Evolutionary conservation across 1,140 invertebrate species (phyloP).

Genomic region (Trypoxylus dichotomus): DNA sequence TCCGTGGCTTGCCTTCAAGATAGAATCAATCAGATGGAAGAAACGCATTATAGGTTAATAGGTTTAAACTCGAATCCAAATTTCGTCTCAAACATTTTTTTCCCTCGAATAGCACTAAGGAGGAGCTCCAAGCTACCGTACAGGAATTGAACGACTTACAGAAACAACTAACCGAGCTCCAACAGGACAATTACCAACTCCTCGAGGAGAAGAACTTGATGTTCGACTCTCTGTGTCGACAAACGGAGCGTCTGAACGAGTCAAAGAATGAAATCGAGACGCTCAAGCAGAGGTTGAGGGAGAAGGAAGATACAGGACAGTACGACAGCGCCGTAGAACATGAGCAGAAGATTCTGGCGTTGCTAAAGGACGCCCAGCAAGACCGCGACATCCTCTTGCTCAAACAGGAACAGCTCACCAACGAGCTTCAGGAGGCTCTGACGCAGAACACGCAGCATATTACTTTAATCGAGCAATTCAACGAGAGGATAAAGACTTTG

Average conservation of each 20-base stretch:
- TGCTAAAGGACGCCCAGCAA: conserved; percentile 82
- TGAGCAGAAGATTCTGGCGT: conserved; percentile 81
- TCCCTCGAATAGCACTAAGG: conserved; percentile 66
- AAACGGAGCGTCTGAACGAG: conserved; percentile 89
- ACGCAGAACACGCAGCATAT: conserved; percentile 48
- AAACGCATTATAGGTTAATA: conserved; percentile 68
- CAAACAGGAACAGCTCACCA: conserved; percentile 79
- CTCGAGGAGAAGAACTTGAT: conserved; percentile 86
- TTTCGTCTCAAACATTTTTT: background rate
- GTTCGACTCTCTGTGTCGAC: conserved; percentile 86
- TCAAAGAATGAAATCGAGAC: conserved; percentile 66
- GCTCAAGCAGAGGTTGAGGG: conserved; percentile 46
- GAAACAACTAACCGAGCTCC: conserved; percentile 80
- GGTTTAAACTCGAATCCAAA: background rate
- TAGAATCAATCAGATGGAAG: conserved; percentile 72
- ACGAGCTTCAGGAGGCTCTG: conserved; percentile 61
- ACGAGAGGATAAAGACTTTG: conserved; percentile 67
- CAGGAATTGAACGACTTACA: conserved; percentile 90
- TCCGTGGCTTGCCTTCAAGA: conserved; percentile 92
- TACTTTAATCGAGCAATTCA: conserved; percentile 64
- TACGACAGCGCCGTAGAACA: conserved; percentile 70
- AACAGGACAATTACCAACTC: conserved; percentile 83
- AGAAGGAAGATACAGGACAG: conserved; percentile 59
- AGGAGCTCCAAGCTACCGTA: conserved; percentile 91
- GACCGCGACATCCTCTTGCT: conserved; percentile 70